These are phyloP conservation scores for Drosophila mercatorum DNA, from an alignment of 2,888 invertebrate genomes.

Conservation along the genomic window DNA sequence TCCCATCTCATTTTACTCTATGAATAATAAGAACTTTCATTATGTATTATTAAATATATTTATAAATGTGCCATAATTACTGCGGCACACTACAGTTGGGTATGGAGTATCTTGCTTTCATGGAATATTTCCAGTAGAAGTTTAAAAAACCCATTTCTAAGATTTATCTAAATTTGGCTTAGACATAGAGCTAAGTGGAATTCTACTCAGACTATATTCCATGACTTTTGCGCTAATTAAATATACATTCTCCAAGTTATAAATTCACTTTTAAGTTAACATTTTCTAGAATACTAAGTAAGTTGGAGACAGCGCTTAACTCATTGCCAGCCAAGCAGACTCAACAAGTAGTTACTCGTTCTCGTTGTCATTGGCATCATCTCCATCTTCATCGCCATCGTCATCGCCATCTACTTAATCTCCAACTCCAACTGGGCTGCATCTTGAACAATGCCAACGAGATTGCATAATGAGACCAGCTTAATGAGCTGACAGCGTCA, in stretches of 20 bases:
- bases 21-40: background rate
- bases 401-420: conserved; percentile 2
- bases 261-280: background rate
- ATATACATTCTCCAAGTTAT: no score
- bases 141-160: background rate
- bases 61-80: background rate
- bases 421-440: conserved; percentile 26
- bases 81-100: background rate
- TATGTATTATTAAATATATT: no score
- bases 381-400: background rate
- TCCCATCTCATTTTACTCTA: no score
- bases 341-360: conserved; percentile 1
- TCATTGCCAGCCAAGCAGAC: conserved; percentile 17
- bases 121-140: background rate
- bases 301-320: background rate
- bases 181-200: background rate
- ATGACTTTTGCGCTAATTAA: background rate
- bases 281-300: no score
- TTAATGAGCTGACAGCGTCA: conserved; percentile 71
- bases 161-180: background rate
- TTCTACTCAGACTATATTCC: background rate
- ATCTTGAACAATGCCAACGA: conserved; percentile 62
- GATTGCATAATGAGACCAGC: conserved; percentile 66
- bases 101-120: background rate
- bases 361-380: conserved; percentile 9